A percentile compares a stretch with the other conserved stretches of the same genome.
phyloP scores from a whole-genome alignment of 2,113 vertebrate species.

The Petromus typicus region DNA sequence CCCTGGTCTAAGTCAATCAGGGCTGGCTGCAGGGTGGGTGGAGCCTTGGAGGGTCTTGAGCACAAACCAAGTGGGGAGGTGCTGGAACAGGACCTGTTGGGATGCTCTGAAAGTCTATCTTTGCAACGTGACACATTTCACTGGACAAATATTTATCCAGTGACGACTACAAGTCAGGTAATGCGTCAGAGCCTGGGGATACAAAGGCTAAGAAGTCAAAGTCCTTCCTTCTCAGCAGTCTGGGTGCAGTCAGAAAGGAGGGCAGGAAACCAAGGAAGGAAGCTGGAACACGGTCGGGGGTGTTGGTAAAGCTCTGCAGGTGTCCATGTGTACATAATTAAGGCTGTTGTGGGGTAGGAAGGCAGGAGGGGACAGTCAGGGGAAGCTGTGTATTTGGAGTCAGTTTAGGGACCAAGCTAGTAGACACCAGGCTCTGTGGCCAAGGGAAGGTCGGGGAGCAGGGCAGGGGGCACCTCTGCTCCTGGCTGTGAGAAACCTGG shows the following conservation, averaged over 20 bases:
- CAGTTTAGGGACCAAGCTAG: background rate
- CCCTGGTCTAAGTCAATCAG: background rate
- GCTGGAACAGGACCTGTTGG: background rate
- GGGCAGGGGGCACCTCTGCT: background rate
- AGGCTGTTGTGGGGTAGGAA: background rate
- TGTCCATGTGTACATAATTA: background rate
- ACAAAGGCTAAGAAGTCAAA: background rate
- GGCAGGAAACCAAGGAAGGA: background rate
- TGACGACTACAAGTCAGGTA: background rate
- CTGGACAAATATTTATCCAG: background rate
- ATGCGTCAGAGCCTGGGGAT: background rate
- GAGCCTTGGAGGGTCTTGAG: background rate
- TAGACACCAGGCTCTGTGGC: background rate
- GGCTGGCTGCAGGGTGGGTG: background rate
- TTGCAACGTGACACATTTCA: background rate
- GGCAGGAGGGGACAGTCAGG: background rate
- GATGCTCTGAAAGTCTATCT: background rate
- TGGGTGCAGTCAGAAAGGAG: background rate
- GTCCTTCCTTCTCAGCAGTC: background rate
- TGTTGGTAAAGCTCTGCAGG: background rate
- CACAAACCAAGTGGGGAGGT: background rate
- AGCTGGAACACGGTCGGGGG: background rate
- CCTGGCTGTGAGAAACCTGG: background rate
- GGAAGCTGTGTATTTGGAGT: background rate
- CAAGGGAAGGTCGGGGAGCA: background rate